Conservation (phyloP, 2,888 invertebrate species). For the Ochropacha duplaris region DNA sequence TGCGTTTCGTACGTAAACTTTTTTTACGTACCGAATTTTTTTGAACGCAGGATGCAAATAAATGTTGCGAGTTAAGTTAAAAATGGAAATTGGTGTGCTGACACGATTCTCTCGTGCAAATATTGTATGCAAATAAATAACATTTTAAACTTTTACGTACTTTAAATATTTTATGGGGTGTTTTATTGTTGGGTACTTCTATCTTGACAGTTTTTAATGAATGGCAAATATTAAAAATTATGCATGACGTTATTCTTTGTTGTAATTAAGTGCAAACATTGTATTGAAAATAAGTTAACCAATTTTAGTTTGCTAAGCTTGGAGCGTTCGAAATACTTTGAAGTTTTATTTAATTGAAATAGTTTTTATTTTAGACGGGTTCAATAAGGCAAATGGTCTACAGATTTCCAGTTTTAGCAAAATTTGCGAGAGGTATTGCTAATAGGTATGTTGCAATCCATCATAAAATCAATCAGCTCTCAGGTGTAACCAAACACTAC, state of each 20-base stretch:
- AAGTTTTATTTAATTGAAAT: too few relatives aligned
- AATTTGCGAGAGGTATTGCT: too few relatives aligned
- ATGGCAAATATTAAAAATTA: neutral
- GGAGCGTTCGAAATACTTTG: too few relatives aligned
- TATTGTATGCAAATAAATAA: slow-evolving; percentile 47
- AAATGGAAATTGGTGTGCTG: slow-evolving; percentile 49
- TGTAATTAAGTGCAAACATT: too few relatives aligned
- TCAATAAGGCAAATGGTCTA: too few relatives aligned
- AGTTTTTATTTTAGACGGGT: too few relatives aligned
- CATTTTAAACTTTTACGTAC: slow-evolving; percentile 25
- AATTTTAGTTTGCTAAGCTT: too few relatives aligned
- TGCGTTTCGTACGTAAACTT: slow-evolving; percentile 21
- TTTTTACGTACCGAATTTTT: slow-evolving; percentile 16
- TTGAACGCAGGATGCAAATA: slow-evolving; percentile 34
- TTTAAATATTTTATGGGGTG: slow-evolving; percentile 16
- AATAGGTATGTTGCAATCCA: too few relatives aligned
- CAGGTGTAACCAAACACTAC: too few relatives aligned
- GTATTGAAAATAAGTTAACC: too few relatives aligned
- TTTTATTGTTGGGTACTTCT: slow-evolving; percentile 10
- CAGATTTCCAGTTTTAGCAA: too few relatives aligned
- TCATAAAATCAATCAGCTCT: too few relatives aligned
- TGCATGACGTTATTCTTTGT: neutral
- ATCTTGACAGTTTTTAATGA: neutral
- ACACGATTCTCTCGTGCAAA: slow-evolving; percentile 42
- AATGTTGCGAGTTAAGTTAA: slow-evolving; percentile 36